Base-by-base conservation (phyloP, 2,113 vertebrate genomes). In the Rhynchopsitta pachyrhyncha region DNA sequence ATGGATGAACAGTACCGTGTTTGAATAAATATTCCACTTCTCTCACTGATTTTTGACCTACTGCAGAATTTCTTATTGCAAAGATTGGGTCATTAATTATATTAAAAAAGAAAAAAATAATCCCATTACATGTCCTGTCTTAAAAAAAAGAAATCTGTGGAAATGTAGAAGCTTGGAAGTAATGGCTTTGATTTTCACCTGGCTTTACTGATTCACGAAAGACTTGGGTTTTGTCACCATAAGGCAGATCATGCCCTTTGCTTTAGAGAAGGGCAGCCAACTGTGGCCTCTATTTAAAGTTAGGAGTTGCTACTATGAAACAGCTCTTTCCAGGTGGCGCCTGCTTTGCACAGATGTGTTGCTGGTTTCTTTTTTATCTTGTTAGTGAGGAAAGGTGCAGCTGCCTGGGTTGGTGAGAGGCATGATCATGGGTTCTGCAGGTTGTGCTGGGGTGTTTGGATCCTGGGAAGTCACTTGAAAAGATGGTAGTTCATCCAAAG, bases 141-240 rank as follows among this genome's bases (percentile, higher is more conserved):
- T 78, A 70, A 74, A 82, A 79, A 53, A 53, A 71, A 44, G 27
- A 23, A 31, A 55, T 37, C 39, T 70, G 31, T 75, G 37, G 84
- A 66, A 71, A 44, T 49, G 57, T 22, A 71, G 59, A 84, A 53
- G 19, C 28, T 73, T 84, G 50, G 60, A 60, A 95, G 52, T 42
- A 82, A 42, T 79, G 35, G 7, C 59, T 91, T 82, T 90, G 68
- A 76, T 95, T 91, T 94, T 86, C 69, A 42, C 59, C 20, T 5
- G 6, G 52, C 80, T 46, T 80, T 84, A 82, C 77, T 29, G 19
- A 75, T 64, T 53, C 41, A 49, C 11, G 5, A 46, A 66, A 73
- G 33, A 29, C 25, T 78, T 63, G 31, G 2, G 53, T 60, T 55
- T 75, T 81, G 68, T 50, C 53, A 28, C 53, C n/a, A 1, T 9